Base-by-base conservation (phyloP, 1,140 invertebrate species). In the Plectrocnemia conspersa region DNA sequence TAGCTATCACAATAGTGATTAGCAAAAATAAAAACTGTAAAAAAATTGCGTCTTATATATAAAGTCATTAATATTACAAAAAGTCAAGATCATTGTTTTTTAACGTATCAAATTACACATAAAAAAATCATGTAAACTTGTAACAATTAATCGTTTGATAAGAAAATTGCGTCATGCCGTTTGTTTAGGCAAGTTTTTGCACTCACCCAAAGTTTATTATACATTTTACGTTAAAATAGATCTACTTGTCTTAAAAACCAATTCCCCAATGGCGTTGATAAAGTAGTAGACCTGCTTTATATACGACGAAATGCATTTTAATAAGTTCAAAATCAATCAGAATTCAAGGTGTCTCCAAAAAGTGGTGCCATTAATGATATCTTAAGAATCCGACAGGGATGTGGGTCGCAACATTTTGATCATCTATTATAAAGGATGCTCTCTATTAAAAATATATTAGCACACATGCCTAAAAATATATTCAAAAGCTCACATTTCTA, bases 1-100 rank as follows among this genome's bases (percentile, higher is more conserved):
- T 61, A 40, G 54, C 57, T 11, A 67, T 16, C 22, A 63, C 48
- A 22, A 66, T 49, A 67, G 38, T 27, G 18, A 49, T 23, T 6
- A 23, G 7, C 32, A 27, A 49, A 2, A 49, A 9, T 6, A 24
- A 44, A 44, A 22, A 52, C 36, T 41, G 16, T n/a, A 48, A 33
- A 33, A 44, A 6, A 44, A 44, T 9, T 29, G n/a, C 7, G n/a
- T 29, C 7, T 13, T 29, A 29, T 13, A 29, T 9, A 29, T 29
- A 9, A 29, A 29, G 27, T 29, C 7, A 13, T 29, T 29, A 29
- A 29, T 29, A 9, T 29, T 29, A 9, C 27, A 29, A 7, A 9
- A 13, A 29, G 27, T 29, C 27, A 9, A 29, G 7, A 29, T 9
- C 13, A 29, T 29, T 29, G 7, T 29, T 29, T 29, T 29, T n/a